Evolutionary conservation across 2,888 invertebrate genomes (phyloP), one percentile per base, ranked within the genome.

Genomic region (Schrankia costaestrigalis): DNA sequence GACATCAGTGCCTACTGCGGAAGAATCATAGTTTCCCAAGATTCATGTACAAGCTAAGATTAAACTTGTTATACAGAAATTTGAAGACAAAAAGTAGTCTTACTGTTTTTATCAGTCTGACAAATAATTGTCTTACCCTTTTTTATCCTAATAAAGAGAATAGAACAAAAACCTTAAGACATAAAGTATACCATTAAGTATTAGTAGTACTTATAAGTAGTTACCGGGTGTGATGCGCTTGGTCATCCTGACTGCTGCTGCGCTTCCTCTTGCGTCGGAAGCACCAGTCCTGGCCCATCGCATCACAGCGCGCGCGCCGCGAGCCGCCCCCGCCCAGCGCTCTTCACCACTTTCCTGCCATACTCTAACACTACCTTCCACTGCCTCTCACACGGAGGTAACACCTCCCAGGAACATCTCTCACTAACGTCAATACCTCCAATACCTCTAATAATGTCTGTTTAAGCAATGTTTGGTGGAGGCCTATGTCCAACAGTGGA

Each of bases 231-330:
- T 81, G 90, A 90, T 87, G 90, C 90, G 67, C 86, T 83, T 89
- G 72, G 89, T 85, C 90, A 78, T 81, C 91, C 89, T 84, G 91
- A 89, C 88, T 85, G 79, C 90, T 91, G 73, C 90, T 90, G 66
- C 91, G 89, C 84, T 92, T 93, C 78, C 92, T 88, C 73, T 92
- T 92, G 78, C 92, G 90, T 62, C 91, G 89, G 78, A 92, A 91
- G 88, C 93, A 93, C 92, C 92, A 92, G 82, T 92, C 92, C 82
- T 93, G 93, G 74, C 93, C 93, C 93, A 93, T 92, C 75, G 80
- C 87, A 81, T 85, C 86, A 83, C 86, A 86, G 76, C 86, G 82
- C 77, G 81, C 80, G 75, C 83, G 80, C 81, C 86, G 81, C 75
- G 86, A 86, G 66, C 86, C 81, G 67, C 86, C 83, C 69, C 85